phyloP scores from a whole-genome alignment of 2,113 vertebrate genomes.

The Dolichotis patagonum region DNA sequence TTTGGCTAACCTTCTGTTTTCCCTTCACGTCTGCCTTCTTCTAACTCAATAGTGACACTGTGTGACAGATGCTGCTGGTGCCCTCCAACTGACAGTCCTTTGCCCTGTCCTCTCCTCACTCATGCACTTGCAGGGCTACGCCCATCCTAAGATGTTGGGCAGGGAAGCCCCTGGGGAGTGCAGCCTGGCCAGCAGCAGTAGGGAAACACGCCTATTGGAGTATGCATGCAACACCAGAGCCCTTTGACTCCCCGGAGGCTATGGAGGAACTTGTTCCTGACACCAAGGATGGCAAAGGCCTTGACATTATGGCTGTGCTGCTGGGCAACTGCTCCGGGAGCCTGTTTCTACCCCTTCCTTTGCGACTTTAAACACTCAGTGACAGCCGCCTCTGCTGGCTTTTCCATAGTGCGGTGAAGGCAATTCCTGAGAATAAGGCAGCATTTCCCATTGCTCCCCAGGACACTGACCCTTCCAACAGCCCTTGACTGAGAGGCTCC shows the following conservation, averaged over 20 bases:
- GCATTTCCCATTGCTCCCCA: background rate
- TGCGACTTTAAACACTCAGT: rapidly evolving
- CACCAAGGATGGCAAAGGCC: background rate
- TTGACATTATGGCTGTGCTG: background rate
- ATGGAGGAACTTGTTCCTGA: background rate
- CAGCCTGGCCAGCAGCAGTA: background rate
- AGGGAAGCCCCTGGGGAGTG: background rate
- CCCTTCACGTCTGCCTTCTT: background rate
- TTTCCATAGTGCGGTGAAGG: background rate
- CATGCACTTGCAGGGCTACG: background rate
- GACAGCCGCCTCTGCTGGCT: background rate
- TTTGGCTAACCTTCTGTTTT: background rate
- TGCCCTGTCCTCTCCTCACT: background rate
- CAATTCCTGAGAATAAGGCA: background rate
- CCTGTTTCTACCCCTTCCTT: background rate
- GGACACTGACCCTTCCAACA: too few species aligned
- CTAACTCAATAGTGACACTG: background rate
- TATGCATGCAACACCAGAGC: background rate
- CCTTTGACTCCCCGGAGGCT: background rate
- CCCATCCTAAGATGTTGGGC: background rate
- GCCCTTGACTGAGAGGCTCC: background rate
- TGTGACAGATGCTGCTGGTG: background rate
- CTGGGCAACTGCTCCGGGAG: background rate
- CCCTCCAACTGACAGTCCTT: background rate
- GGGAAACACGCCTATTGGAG: background rate